Evolutionary conservation across 2,888 invertebrate genomes (phyloP).

Genomic region (Ceramica pisi): DNA sequence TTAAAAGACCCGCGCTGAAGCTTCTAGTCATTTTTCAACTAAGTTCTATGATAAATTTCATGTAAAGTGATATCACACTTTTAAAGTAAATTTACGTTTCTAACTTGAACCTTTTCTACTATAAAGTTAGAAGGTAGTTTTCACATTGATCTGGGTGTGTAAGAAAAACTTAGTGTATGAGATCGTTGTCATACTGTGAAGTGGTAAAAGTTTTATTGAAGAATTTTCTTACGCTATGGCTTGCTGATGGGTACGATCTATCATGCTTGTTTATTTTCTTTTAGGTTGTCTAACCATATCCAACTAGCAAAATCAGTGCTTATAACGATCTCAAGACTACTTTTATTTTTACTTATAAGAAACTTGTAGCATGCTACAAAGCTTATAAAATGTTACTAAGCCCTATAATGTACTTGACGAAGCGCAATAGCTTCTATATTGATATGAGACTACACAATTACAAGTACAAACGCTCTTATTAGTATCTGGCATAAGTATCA

Average conservation of each 20-base stretch:
- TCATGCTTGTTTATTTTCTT: not conserved
- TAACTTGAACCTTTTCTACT: slow-evolving; percentile 36
- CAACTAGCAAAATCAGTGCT: no score
- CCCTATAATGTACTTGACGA: no score
- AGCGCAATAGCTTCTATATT: no score
- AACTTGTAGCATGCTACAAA: no score
- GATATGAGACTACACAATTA: no score
- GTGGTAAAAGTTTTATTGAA: not conserved
- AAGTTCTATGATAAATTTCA: slow-evolving; percentile 68
- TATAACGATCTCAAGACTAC: no score
- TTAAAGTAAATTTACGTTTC: slow-evolving; percentile 65
- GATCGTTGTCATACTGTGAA: slow-evolving; percentile 22
- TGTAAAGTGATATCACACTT: slow-evolving; percentile 68
- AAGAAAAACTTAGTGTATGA: slow-evolving; percentile 31
- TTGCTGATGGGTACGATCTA: not conserved
- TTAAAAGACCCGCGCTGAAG: slow-evolving; percentile 58
- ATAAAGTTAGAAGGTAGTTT: slow-evolving; percentile 36
- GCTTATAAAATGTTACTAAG: no score
- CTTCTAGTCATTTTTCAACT: slow-evolving; percentile 69
- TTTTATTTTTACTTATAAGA: no score
- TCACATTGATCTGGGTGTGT: slow-evolving; percentile 18
- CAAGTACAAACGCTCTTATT: no score
- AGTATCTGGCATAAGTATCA: no score
- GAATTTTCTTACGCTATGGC: slow-evolving; percentile 22
- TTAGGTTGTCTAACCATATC: no score